These are phyloP conservation scores for Bolborhynchus lineola DNA, from an alignment of 2,113 vertebrate genomes.

Conservation along the genomic window DNA sequence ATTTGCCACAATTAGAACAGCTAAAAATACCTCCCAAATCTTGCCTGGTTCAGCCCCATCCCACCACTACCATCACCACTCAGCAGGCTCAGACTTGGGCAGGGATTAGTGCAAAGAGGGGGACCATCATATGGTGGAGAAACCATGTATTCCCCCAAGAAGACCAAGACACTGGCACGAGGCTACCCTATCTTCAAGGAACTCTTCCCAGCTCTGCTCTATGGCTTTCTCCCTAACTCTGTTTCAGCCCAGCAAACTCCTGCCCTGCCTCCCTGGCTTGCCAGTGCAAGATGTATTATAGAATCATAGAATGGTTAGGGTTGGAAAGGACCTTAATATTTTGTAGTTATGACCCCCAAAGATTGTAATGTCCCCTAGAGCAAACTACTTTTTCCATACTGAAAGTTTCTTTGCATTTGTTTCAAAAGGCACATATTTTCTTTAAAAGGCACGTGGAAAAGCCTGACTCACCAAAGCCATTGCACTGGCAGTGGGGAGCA, in stretches of 20 bases:
- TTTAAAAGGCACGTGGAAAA: background rate
- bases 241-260: background rate
- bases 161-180: background rate
- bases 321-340: background rate
- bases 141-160: background rate
- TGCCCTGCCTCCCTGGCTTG: background rate
- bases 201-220: background rate
- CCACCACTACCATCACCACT: background rate
- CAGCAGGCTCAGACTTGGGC: background rate
- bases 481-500: background rate
- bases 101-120: background rate
- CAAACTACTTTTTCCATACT: background rate
- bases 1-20: constrained; percentile 60
- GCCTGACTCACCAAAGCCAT: background rate
- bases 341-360: background rate
- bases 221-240: background rate
- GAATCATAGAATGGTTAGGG: background rate
- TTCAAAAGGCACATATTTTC: background rate
- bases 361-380: fast-evolving
- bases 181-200: background rate
- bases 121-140: fast-evolving
- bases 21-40: constrained; percentile 62
- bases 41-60: background rate
- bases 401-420: background rate
- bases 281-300: background rate